Evolutionary conservation across 1,140 invertebrate species (phyloP), one percentile per base, ranked within the genome.

Genomic region (Melipona quadrifasciata): DNA sequence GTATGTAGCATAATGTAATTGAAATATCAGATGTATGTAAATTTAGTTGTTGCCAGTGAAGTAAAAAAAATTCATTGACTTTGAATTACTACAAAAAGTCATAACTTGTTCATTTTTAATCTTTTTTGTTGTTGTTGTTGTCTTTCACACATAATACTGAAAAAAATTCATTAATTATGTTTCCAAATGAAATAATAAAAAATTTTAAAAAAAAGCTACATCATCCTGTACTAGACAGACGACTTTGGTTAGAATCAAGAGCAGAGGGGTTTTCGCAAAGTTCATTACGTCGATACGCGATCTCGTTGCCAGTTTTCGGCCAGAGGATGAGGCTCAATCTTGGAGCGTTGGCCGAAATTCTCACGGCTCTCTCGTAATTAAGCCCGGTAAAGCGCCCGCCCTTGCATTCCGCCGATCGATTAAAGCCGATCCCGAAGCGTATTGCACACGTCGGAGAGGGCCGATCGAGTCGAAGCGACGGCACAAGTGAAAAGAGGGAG

Each of bases 301-400:
- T 88, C 86, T 85, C 74, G 27, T 77, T 84, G 86, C 31, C 86
- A 17, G 39, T 51, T 79, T 74, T 82, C 55, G 73, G 68, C 72
- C 84, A 87, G 39, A 47, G 8, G 39, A 47, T 8, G 27, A 67
- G 82, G 87, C 87, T 67, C 86, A 82, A 88, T 87, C 87, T 87
- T 74, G 82, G 61, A 47, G 11, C 58, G 68, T 76, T 84, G 86
- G 72, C 84, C 86, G 79, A 89, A 89, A 87, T 88, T 89, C 87
- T 89, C 87, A 89, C 87, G 87, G 87, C 65, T 87, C 87, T 82
- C 87, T 82, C 83, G 86, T 89, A 89, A 89, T 89, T 89, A 89
- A 89, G 87, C 68, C 75, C 82, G 86, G 73, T 81, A 87, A 88
- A 78, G 70, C 82, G 80, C n/a, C 87, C 87, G 80, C 88, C 87